phyloP scores from a whole-genome alignment of 2,113 vertebrate genomes.

The Psittacula cyanocephala region DNA sequence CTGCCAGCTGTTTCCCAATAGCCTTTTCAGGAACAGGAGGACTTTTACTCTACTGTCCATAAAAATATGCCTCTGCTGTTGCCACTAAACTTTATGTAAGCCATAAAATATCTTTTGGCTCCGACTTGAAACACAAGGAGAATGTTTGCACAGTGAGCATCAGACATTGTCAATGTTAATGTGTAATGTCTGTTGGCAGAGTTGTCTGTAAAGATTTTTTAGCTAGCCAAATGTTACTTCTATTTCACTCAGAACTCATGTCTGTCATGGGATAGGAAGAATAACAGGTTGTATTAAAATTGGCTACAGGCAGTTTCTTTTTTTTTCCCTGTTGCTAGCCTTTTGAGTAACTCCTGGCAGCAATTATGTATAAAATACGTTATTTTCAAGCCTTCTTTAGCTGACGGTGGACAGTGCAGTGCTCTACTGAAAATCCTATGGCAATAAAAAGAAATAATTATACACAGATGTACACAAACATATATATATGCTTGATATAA shows the following conservation, averaged over 20 bases:
- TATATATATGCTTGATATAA: background rate
- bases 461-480: background rate
- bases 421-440: background rate
- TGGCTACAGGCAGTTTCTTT: background rate
- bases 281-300: conserved; percentile 61
- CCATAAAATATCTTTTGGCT: conserved; percentile 56
- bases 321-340: conserved; percentile 15
- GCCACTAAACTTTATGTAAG: conserved; percentile 52
- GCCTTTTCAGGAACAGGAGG: conserved; percentile 21
- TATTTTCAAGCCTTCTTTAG: background rate
- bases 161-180: conserved; percentile 54
- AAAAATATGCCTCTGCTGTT: conserved; percentile 49
- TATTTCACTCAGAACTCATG: conserved; percentile 40
- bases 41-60: conserved; percentile 44
- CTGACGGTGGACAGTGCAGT: background rate
- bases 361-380: background rate
- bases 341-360: conserved; percentile 59
- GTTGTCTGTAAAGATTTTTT: conserved; percentile 55
- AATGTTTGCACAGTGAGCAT: conserved; percentile 50
- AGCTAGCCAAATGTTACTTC: conserved; percentile 60
- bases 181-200: conserved; percentile 59
- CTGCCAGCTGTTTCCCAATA: background rate
- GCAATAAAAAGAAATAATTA: background rate
- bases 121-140: conserved; percentile 44
- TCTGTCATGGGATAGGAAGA: conserved; percentile 46